A percentile compares a stretch with the other conserved stretches of the same genome.
Evolutionary conservation across 2,113 vertebrate species (phyloP).

Genomic region (Psittacara wagleri): DNA sequence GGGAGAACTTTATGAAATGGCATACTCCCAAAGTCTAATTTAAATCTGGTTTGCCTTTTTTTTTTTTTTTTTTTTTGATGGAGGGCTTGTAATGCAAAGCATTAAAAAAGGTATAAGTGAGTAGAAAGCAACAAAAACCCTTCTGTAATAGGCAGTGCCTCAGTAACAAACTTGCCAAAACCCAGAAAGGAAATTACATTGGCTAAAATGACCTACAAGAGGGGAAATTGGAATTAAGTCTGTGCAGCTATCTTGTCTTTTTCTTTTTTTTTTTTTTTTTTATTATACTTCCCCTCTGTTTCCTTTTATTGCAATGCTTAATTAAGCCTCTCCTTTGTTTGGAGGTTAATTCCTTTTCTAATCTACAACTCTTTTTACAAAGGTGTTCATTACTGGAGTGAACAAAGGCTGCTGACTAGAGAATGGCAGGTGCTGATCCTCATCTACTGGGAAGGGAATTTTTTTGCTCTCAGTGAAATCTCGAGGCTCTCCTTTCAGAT

Average conservation of each 20-base stretch:
- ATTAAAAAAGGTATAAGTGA: slow-evolving; percentile 19
- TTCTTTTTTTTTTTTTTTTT: not conserved
- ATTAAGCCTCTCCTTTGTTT: slow-evolving; percentile 39
- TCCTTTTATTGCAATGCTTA: not conserved
- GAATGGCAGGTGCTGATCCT: not conserved
- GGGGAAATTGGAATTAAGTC: slow-evolving; percentile 23
- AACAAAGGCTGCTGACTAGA: slow-evolving; percentile 7
- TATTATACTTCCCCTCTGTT: not conserved
- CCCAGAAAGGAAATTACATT: slow-evolving; percentile 38
- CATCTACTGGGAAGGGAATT: not conserved
- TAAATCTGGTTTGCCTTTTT: slow-evolving; percentile 51
- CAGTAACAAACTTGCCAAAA: not conserved
- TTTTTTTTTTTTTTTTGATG: slow-evolving; percentile 1
- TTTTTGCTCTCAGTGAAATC: not conserved
- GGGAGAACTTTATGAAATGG: slow-evolving; percentile 70
- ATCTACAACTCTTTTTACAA: slow-evolving; percentile 31
- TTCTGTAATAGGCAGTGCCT: not conserved
- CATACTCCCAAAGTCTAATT: slow-evolving; percentile 56
- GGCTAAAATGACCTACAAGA: slow-evolving; percentile 37
- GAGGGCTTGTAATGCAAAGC: slow-evolving; percentile 24
- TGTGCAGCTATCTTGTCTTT: not conserved
- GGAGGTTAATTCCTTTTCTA: slow-evolving; percentile 37
- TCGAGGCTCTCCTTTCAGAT: accelerated
- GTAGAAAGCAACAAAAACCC: not conserved
- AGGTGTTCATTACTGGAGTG: not conserved